A percentile compares a stretch with the other conserved stretches of the same genome.
These are phyloP conservation scores for Epistrophella euchroma DNA, from an alignment of 2,888 invertebrate genomes.

Conservation along the genomic window DNA sequence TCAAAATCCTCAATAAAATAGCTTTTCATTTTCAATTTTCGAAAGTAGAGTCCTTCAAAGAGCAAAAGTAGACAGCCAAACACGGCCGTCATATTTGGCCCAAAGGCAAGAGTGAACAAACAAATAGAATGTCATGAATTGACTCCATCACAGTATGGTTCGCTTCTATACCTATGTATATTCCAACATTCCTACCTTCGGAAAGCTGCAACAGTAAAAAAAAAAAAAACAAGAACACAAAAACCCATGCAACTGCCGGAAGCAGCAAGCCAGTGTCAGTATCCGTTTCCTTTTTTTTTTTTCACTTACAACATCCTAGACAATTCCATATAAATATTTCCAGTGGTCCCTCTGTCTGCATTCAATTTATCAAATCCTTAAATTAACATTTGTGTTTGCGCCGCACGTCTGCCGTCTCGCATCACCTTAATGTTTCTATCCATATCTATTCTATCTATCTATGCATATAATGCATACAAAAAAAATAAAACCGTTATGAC, in stretches of 20 bases:
- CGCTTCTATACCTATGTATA: conserved; percentile 16
- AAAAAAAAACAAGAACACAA: background rate
- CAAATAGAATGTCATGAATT: conserved; percentile 60
- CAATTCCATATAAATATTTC: conserved; percentile 47
- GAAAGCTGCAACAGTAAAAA: conserved; percentile 37
- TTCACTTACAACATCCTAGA: conserved; percentile 41
- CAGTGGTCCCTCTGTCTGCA: conserved; percentile 62
- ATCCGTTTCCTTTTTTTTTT: conserved; percentile 16
- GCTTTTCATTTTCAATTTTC: conserved; percentile 60
- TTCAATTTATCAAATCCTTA: conserved; percentile 73
- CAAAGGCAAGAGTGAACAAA: conserved; percentile 33
- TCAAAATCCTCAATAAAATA: conserved; percentile 61
- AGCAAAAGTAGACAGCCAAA: conserved; percentile 32
- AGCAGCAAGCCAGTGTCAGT: conserved; percentile 35
- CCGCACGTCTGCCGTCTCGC: conserved; percentile 21
- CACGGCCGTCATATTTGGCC: conserved; percentile 25
- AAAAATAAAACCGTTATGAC: conserved; percentile 31
- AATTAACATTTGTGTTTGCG: conserved; percentile 70
- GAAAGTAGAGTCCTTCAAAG: conserved; percentile 44
- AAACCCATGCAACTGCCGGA: conserved; percentile 30
- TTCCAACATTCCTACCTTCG: conserved; percentile 17
- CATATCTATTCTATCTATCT: conserved; percentile 3
- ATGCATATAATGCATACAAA: background rate
- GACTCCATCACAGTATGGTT: conserved; percentile 18
- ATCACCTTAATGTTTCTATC: conserved; percentile 22